A percentile compares a stretch with the other conserved stretches of the same genome.
These are phyloP conservation scores for Apogon hyalosoma DNA, from an alignment of 2,797 vertebrate genomes.

Conservation along the genomic window DNA sequence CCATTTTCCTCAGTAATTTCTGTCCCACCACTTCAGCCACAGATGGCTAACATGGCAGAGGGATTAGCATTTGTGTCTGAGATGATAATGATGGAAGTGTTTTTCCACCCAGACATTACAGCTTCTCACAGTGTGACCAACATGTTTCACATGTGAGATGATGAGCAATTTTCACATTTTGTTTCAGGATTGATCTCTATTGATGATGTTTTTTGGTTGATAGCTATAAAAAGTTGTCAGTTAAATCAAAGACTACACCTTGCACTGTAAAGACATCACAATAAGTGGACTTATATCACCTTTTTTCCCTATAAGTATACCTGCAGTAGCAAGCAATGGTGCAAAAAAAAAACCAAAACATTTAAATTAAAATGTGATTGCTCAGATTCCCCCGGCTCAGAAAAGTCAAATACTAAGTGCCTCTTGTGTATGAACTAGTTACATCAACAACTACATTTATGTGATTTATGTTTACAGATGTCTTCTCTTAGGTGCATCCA, in stretches of 20 bases:
- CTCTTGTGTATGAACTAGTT: background rate
- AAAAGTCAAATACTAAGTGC: conserved; percentile 25
- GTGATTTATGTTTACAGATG: conserved; percentile 52
- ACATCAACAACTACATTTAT: conserved; percentile 27
- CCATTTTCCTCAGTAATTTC: conserved; percentile 80
- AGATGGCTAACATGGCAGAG: conserved; percentile 79
- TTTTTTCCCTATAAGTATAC: conserved; percentile 8
- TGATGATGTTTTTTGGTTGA: background rate
- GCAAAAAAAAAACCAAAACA: background rate
- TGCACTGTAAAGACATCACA: background rate
- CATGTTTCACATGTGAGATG: conserved; percentile 25
- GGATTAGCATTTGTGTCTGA: conserved; percentile 78
- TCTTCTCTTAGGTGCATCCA: conserved; percentile 37
- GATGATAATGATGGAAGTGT: conserved; percentile 73
- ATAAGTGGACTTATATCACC: no score
- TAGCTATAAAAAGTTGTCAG: background rate
- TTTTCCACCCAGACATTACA: conserved; percentile 58
- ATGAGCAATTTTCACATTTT: background rate
- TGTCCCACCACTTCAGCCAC: conserved; percentile 75
- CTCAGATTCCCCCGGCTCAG: conserved; percentile 9
- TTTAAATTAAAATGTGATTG: conserved; percentile 28
- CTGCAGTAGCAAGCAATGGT: conserved; percentile 9
- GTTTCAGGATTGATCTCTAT: background rate
- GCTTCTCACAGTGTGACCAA: conserved; percentile 44
- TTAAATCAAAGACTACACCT: background rate